A percentile compares a stretch with the other conserved stretches of the same genome.
These are phyloP conservation scores for Caenorhabditis virilis DNA, from an alignment of 2,888 invertebrate genomes.

Conservation along the genomic window DNA sequence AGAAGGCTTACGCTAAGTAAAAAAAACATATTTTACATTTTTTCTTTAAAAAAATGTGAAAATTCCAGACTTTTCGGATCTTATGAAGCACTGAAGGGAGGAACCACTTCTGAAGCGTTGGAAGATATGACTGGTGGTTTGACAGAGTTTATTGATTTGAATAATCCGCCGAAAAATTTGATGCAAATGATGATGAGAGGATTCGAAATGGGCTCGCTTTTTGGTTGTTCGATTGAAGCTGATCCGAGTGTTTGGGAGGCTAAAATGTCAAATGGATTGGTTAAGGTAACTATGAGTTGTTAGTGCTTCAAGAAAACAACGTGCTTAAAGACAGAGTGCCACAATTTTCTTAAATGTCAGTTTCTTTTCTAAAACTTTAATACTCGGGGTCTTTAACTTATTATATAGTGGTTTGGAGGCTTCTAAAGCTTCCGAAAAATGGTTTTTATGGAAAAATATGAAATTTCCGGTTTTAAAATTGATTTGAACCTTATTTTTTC, in stretches of 20 bases:
- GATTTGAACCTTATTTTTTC: too few relatives aligned
- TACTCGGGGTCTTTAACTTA: too few relatives aligned
- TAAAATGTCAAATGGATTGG: conserved; percentile 81
- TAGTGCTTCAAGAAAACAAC: too few relatives aligned
- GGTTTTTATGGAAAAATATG: too few relatives aligned
- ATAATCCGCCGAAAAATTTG: conserved; percentile 78
- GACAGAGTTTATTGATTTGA: conserved; percentile 77
- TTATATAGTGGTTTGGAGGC: too few relatives aligned
- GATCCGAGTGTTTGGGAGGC: conserved; percentile 83
- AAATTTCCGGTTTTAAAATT: too few relatives aligned
- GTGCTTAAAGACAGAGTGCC: too few relatives aligned
- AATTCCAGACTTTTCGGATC: conserved; percentile 80
- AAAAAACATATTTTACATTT: neutral
- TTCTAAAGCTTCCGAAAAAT: too few relatives aligned
- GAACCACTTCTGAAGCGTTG: conserved; percentile 97
- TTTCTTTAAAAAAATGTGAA: neutral
- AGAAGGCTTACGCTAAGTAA: conserved; percentile 90
- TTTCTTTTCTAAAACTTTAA: too few relatives aligned
- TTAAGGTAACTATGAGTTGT: conserved; percentile 73
- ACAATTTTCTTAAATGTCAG: too few relatives aligned
- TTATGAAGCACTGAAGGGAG: conserved; percentile 95
- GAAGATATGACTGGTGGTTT: conserved; percentile 86
- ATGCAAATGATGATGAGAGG: conserved; percentile 70
- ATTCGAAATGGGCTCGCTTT: conserved; percentile 84
- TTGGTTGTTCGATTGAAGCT: conserved; percentile 95